Evolutionary conservation across 2,113 vertebrate genomes (phyloP), one percentile per base, ranked within the genome.

Genomic region (Thalassarche chlororhynchos): DNA sequence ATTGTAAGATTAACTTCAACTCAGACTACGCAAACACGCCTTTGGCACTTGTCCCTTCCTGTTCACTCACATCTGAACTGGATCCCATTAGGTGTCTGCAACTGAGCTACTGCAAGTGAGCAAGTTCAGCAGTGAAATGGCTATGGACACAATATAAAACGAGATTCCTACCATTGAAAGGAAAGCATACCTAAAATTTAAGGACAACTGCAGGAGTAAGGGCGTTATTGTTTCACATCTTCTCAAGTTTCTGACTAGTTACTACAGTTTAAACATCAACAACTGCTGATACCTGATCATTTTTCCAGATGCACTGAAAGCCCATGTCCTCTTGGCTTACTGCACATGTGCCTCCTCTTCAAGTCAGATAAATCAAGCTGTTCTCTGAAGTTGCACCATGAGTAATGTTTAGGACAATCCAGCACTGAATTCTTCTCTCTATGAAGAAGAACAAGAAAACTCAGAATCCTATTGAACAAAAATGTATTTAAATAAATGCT

Each of bases 271-370:
- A 9, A 88, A 42, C 17, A 7, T 8, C 54, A 69, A 6, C 29
- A 66, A 0, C 14, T 68, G 44, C 64, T 31, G n/a, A 14, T 97
- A 98, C 97, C 96, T 97, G 94, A 81, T 90, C 96, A 96, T 97
- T 92, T 61, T 47, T 76, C 69, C 95, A 96, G 91, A 31, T 3
- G 82, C 65, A 78, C 71, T 84, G 96, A 90, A 93, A 92, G 95
- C 96, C 97, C 97, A 97, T 96, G 94, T 97, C 97, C 97, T 95
- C 91, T 17, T 54, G 90, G 64, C 79, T 92, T 38, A 8, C 76
- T 89, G 95, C 90, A 92, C 93, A 96, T 82, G 64, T 42, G 92
- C 84, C 79, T 94, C 84, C 64, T 95, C 93, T 79, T 98, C 96
- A 97, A 18, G 79, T 93, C 75, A 83, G 69, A 54, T 78, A 76